Evolutionary conservation across 2,888 invertebrate species (phyloP).

Genomic region (Bruchidius siliquastri): DNA sequence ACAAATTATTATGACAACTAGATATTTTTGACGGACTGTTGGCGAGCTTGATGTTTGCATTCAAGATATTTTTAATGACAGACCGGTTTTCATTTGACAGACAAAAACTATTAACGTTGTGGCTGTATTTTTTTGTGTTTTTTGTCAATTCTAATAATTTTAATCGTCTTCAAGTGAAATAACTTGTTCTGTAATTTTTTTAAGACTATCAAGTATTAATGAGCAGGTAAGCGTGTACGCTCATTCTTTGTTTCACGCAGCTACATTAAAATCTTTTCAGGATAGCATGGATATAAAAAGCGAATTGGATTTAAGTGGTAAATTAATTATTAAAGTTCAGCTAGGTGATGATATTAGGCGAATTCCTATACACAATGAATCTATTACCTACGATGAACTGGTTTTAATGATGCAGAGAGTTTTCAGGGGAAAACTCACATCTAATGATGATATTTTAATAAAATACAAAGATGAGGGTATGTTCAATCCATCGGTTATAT

Average conservation of each 20-base stretch:
- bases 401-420: slow-evolving; percentile 70
- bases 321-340: slow-evolving; percentile 55
- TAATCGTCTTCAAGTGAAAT: slow-evolving; percentile 24
- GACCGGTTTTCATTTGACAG: background rate
- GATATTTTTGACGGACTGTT: background rate
- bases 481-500: background rate
- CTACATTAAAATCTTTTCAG: slow-evolving; percentile 18
- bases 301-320: slow-evolving; percentile 50
- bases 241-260: slow-evolving; percentile 4
- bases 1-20: background rate
- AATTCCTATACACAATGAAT: slow-evolving; percentile 68
- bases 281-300: slow-evolving; percentile 41
- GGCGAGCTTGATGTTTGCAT: background rate
- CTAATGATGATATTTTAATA: slow-evolving; percentile 62
- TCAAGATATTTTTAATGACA: background rate
- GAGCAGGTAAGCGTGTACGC: slow-evolving; percentile 21
- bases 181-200: slow-evolving; percentile 18
- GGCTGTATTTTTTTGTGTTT: slow-evolving; percentile 15
- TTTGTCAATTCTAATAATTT: slow-evolving; percentile 28
- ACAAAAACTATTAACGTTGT: slow-evolving; percentile 2
- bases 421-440: slow-evolving; percentile 58
- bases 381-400: slow-evolving; percentile 65
- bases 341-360: slow-evolving; percentile 63
- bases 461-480: slow-evolving; percentile 68
- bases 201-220: slow-evolving; percentile 22